Evolutionary conservation across 2,797 vertebrate species (phyloP), one percentile per base, ranked within the genome.

Genomic region (Poeciliopsis gracilis): DNA sequence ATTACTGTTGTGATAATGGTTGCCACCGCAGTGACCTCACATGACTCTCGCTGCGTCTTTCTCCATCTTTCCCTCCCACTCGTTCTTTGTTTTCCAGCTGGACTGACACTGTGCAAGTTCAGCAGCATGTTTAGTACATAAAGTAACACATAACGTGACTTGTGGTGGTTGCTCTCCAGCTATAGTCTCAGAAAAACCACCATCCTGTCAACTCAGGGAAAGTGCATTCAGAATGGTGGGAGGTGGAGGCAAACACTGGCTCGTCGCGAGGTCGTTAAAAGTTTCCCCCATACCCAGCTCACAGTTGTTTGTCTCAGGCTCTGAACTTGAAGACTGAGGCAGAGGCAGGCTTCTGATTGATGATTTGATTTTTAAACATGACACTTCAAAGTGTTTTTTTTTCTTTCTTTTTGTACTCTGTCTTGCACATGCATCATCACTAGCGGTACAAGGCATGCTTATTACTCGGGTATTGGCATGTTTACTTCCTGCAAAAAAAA

Each of bases 401-500:
- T 55, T 55, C 10, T 55, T 28, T 36, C 15, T 63, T 67, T 86
- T 84, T 72, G 66, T 75, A 73, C 76, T 82, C 78, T 59, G 79
- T 82, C 66, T 76, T 80, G 73, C 70, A 59, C 79, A 86, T 85
- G 86, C 86, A 85, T 83, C 81, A 57, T 80, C 84, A 72, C 47
- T 45, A 1, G 72, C 63, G 55, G 72, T 76, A 82, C 77, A 49
- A 87, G 85, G 86, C 77, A 81, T 87, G 83, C 79, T 83, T 91
- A 87, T 88, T 90, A 82, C 78, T 90, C 86, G 85, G 79, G 82
- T 89, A 79, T 83, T 89, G 81, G 88, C 83, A 73, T 87, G 77
- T 87, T 87, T 86, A 86, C 85, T 85, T 63, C 20, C 75, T 78
- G 73, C 8, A 51, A 49, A 53, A 38, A 71, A 79, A 76, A 36